Percentiles rank a stretch among this genome's conserved stretches.
Conservation (phyloP, 2,888 invertebrate species). For the Meteorus cinctellus region DNA sequence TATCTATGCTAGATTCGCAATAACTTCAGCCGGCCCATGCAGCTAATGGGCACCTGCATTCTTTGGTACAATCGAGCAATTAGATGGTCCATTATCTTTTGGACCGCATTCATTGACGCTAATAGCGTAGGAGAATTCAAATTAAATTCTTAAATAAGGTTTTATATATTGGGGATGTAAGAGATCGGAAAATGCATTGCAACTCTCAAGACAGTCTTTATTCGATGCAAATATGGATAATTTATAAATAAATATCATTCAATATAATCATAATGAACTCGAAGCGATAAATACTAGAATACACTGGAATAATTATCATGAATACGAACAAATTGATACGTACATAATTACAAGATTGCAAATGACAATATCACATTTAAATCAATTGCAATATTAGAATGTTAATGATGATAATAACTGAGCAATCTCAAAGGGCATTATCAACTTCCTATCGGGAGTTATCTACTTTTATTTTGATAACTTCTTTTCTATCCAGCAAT, state of each 20-base stretch:
- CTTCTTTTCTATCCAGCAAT: background rate
- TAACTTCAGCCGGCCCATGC: too few relatives aligned
- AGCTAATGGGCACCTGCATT: too few relatives aligned
- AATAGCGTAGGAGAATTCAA: too few relatives aligned
- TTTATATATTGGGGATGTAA: too few relatives aligned
- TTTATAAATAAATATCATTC: background rate
- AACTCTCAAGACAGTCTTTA: background rate
- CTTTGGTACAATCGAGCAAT: too few relatives aligned
- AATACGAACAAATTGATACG: background rate
- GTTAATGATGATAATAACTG: background rate
- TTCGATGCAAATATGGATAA: background rate
- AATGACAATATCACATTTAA: conserved; percentile 3
- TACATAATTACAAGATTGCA: background rate
- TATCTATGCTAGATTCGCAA: too few relatives aligned
- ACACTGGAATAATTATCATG: background rate
- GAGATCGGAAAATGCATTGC: too few relatives aligned
- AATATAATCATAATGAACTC: background rate
- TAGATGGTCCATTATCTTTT: too few relatives aligned
- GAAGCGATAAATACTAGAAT: background rate
- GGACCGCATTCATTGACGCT: too few relatives aligned
- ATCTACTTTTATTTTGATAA: background rate
- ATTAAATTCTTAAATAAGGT: too few relatives aligned
- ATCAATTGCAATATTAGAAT: background rate
- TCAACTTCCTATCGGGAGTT: too few relatives aligned
- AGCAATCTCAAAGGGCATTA: background rate